Base-by-base conservation (phyloP, 2,888 invertebrate genomes). In the Liposcelis brunnea region DNA sequence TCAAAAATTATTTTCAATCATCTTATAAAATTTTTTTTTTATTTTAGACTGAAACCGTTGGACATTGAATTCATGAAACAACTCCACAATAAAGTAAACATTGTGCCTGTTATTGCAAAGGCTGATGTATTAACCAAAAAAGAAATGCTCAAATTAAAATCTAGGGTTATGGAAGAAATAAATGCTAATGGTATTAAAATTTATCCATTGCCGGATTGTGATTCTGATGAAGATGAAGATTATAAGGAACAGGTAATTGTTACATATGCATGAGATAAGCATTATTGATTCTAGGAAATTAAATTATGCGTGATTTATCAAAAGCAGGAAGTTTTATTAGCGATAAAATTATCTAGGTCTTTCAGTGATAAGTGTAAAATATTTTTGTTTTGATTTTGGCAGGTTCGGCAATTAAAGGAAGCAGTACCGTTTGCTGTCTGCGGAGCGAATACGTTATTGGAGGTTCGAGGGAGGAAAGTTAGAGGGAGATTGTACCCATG, bases 371-470 rank as follows among this genome's bases (percentile, higher is more conserved):
- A 15, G n/a, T 21, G 12, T 34, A 48, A 31, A 19, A 44, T 40
- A n/a, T 40, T 12, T 47, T n/a, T 44, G 45, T 37, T 34, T 43
- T 34, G 16, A 36, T 7, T 46, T 49, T 48, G 40, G 2, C 54
- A 77, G 75, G 85, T 90, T 10, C 78, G 83, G 51, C 89, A 89
- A 59, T 63, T 91, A 54, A 89, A 90, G 64, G 86, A 81, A 60
- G 91, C 94, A 6, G 89, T 97, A 31, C 95, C 95, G 48, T 97
- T 95, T 69, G 95, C 95, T 35, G 94, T 95, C n/a, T 93, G 94
- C 62, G 94, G 95, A 48, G 87, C 93, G 44, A 90, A 87, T 60
- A 81, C 84, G 2, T 65, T 83, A 49, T 70, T 95, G 51, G 95
- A 95, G 65, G 90, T 93, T 18, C 81, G 87, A 58, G 93, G 93